phyloP scores from a whole-genome alignment of 2,113 vertebrate genomes.

The Synodontis membranacea region DNA sequence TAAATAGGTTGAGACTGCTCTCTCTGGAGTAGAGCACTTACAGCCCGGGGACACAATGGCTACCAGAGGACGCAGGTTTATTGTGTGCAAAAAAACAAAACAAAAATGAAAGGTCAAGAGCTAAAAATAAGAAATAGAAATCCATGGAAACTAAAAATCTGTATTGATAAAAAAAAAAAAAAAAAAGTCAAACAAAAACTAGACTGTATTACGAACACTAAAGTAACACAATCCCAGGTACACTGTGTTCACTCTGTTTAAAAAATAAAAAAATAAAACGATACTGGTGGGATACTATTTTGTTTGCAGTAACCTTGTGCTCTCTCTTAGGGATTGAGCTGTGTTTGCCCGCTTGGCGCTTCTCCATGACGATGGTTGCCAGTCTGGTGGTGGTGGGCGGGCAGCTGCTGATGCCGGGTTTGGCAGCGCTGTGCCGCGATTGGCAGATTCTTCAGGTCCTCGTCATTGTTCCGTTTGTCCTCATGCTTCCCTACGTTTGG shows the following conservation, averaged over 20 bases:
- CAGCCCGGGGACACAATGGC: slow-evolving; percentile 58
- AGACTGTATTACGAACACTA: background rate
- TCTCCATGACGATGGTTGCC: slow-evolving; percentile 96
- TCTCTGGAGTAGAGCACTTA: slow-evolving; percentile 51
- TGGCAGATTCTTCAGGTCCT: slow-evolving; percentile 95
- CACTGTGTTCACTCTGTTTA: background rate
- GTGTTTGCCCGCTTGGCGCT: slow-evolving; percentile 88
- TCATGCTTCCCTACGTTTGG: slow-evolving; percentile 92
- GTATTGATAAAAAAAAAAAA: background rate
- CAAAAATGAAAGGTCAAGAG: background rate
- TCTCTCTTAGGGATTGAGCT: slow-evolving; percentile 87
- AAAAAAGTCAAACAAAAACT: background rate
- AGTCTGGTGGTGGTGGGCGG: slow-evolving; percentile 91
- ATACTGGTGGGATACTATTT: background rate
- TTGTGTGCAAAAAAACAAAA: background rate
- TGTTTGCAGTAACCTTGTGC: background rate
- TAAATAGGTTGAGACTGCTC: slow-evolving; percentile 19
- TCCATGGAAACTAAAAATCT: background rate
- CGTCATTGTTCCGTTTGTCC: slow-evolving; percentile 93
- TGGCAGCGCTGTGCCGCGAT: slow-evolving; percentile 89
- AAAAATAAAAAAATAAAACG: background rate
- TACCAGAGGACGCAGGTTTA: slow-evolving; percentile 58
- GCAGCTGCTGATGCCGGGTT: slow-evolving; percentile 92
- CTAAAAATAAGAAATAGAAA: background rate
- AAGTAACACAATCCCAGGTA: background rate